These are phyloP conservation scores for Andrena flavipes DNA, from an alignment of 2,888 invertebrate genomes.

Conservation along the genomic window DNA sequence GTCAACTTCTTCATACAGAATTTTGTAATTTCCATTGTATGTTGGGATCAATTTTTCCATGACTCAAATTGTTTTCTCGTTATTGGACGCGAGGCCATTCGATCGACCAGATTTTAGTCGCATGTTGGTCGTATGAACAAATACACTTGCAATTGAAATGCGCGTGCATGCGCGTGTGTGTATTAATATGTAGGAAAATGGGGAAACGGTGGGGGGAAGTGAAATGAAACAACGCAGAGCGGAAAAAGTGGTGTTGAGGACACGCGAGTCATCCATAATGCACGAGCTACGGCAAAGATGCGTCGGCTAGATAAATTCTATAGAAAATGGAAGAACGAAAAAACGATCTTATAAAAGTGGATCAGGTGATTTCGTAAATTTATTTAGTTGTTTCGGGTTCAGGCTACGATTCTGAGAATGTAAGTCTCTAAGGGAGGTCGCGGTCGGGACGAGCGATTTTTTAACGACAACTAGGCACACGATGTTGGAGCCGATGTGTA, in stretches of 20 bases:
- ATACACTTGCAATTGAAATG: conserved; percentile 35
- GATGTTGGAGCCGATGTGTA: too few relatives aligned
- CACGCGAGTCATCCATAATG: conserved; percentile 84
- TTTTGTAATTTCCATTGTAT: too few relatives aligned
- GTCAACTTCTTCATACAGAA: too few relatives aligned
- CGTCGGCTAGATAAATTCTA: conserved; percentile 81
- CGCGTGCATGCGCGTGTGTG: not conserved
- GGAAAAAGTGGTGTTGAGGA: conserved; percentile 73
- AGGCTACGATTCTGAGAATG: not conserved
- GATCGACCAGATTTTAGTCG: conserved; percentile 31
- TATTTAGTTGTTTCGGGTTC: conserved; percentile 18
- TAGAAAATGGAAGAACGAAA: conserved; percentile 69
- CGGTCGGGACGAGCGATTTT: too few relatives aligned
- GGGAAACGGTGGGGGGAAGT: conserved; percentile 39
- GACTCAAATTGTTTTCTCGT: not conserved
- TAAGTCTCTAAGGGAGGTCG: too few relatives aligned
- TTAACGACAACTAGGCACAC: too few relatives aligned
- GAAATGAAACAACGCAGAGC: conserved; percentile 57
- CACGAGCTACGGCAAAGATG: conserved; percentile 79
- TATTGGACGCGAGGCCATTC: not conserved
- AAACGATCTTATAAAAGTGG: conserved; percentile 41
- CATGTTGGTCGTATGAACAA: conserved; percentile 16
- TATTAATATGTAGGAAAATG: conserved; percentile 18
- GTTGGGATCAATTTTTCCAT: not conserved
- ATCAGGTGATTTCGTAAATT: conserved; percentile 39